Evolutionary conservation across 2,113 vertebrate genomes (phyloP), one percentile per base, ranked within the genome.

Genomic region (Enhydra lutris): DNA sequence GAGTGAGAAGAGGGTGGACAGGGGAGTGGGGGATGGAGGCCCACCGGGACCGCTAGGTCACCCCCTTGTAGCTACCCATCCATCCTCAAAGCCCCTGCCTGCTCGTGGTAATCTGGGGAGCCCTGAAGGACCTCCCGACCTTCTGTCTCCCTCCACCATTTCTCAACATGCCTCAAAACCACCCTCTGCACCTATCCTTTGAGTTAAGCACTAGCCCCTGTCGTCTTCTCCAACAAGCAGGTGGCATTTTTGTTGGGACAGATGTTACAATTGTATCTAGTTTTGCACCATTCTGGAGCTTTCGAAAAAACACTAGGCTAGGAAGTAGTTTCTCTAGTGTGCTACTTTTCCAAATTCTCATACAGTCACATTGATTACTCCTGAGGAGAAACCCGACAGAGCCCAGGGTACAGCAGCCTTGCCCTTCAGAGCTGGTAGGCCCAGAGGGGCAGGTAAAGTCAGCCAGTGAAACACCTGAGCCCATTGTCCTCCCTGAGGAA

Each of bases 231-330:
- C 15, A 36, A 34, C 89, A 90, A 79, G 24, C 93, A 55, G 34
- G n/a, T 29, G 11, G 31, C 71, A 88, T 82, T 96, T 94, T 50
- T 20, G 14, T n/a, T 34, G 17, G 78, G 12, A 91, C 73, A 95
- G 95, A n/a, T 55, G 36, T 50, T 67, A 7, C 24, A 52, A 39
- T 15, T 81, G 23, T 71, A 71, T 76, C 57, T 50, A n/a, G 80
- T 39, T 93, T 69, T 92, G 55, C 24, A 57, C 34, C 57, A 34
- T 89, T 95, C 71, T 88, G 23, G 50, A 93, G 87, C 93, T 92
- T 97, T 81, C 79, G 52, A 31, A 81, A 55, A 76, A 87, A 88
- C 42, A 93, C 59, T 67, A 78, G 13, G 39, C 36, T 39, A 10
- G 11, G 57, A 81, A 82, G 26, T 14, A 63, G 59, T 91, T 82